Percentiles rank a stretch among this genome's conserved stretches.
phyloP scores from a whole-genome alignment of 2,797 vertebrate species.

The Sphenodon punctatus region DNA sequence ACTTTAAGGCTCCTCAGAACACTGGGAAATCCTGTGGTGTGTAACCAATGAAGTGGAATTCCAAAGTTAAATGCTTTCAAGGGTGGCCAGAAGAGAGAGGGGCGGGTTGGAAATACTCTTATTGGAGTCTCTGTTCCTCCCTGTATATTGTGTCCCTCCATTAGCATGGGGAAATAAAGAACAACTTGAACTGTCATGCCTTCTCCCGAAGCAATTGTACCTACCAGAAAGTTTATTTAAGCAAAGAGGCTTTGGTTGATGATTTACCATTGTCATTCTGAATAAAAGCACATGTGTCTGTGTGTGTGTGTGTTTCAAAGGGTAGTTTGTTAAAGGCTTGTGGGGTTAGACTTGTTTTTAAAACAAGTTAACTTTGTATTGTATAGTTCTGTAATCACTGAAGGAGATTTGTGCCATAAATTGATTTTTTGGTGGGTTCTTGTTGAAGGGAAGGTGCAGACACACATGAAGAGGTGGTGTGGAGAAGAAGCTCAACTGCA shows the following conservation, averaged over 20 bases:
- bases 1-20: constrained; percentile 4
- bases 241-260: accelerated
- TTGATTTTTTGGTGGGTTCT: background rate
- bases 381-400: constrained; percentile 18
- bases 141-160: background rate
- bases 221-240: background rate
- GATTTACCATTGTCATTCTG: background rate
- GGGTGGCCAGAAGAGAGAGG: background rate
- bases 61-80: background rate
- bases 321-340: constrained; percentile 3
- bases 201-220: background rate
- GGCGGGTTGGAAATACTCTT: too few relatives aligned
- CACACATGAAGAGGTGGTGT: background rate
- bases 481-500: background rate
- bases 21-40: background rate
- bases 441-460: background rate
- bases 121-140: accelerated
- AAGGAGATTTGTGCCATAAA: constrained; percentile 7
- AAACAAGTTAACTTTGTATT: constrained; percentile 34
- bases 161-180: background rate
- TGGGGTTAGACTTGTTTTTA: background rate
- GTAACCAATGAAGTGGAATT: background rate
- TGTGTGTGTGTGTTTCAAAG: accelerated
- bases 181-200: background rate
- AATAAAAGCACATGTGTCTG: accelerated